A percentile compares a stretch with the other conserved stretches of the same genome.
Evolutionary conservation across 2,888 invertebrate genomes (phyloP).

Genomic region (Pachycephus smyrnensis): DNA sequence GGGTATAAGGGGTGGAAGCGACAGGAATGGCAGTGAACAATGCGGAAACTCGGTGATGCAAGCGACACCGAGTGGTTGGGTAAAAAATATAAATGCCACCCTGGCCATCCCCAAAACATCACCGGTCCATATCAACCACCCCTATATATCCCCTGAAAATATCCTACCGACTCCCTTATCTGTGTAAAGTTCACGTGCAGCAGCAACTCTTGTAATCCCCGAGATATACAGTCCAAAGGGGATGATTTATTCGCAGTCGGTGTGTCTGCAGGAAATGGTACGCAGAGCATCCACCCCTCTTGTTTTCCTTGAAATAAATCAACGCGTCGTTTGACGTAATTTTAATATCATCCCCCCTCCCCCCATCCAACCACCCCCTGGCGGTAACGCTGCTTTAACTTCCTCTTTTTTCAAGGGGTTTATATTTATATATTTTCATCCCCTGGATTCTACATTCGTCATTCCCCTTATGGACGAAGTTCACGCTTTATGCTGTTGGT

Average conservation of each 20-base stretch:
- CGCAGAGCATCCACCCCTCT: neutral
- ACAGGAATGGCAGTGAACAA: neutral
- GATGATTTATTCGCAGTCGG: neutral
- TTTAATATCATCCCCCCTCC: neutral
- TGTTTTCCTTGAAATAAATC: neutral
- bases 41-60: neutral
- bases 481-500: neutral
- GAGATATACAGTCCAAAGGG: neutral
- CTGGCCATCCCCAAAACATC: neutral
- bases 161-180: neutral
- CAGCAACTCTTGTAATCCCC: neutral
- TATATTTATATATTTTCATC: neutral
- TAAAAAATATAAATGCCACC: neutral
- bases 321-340: neutral
- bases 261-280: neutral
- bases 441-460: neutral
- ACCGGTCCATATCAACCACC: neutral
- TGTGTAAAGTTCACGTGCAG: neutral
- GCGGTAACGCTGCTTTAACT: neutral
- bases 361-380: neutral
- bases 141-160: neutral
- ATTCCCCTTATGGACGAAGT: neutral
- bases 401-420: neutral
- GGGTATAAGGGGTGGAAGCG: neutral
- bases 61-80: neutral